A percentile compares a stretch with the other conserved stretches of the same genome.
Conservation (phyloP, 2,888 invertebrate species). For the Notodonta ziczac region DNA sequence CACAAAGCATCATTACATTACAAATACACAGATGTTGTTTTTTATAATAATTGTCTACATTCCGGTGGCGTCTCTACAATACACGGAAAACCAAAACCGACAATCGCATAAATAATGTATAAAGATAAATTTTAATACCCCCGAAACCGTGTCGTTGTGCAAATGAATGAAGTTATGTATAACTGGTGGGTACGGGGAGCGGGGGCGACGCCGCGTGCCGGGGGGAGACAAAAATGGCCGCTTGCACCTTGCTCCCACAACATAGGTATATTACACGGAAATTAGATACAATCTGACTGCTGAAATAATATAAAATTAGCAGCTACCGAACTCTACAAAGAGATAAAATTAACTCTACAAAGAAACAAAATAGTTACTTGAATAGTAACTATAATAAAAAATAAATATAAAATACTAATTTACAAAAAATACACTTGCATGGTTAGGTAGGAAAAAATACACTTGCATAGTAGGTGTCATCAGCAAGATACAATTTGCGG, state of each 20-base stretch:
- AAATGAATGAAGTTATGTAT: constrained; percentile 16
- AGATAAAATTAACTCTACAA: too few relatives aligned
- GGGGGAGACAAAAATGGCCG: constrained; percentile 80
- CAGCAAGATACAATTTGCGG: too few relatives aligned
- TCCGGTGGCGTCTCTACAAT: not conserved
- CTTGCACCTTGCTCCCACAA: constrained; percentile 51
- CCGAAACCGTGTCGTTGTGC: constrained; percentile 9
- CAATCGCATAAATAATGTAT: constrained; percentile 7
- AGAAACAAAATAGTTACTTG: too few relatives aligned
- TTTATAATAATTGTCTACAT: not conserved
- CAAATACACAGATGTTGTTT: too few relatives aligned
- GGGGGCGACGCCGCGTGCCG: constrained; percentile 50
- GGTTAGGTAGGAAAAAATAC: too few relatives aligned
- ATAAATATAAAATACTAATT: too few relatives aligned
- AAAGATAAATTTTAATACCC: constrained; percentile 8
- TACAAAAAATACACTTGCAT: too few relatives aligned
- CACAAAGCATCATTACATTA: too few relatives aligned
- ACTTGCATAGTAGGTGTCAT: too few relatives aligned
- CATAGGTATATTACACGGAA: constrained; percentile 32
- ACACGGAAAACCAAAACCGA: constrained; percentile 8
- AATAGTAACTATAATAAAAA: too few relatives aligned
- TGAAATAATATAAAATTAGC: not conserved
- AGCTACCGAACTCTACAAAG: too few relatives aligned
- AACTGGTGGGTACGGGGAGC: constrained; percentile 32
- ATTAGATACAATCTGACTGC: constrained; percentile 19